Percentiles rank a stretch among this genome's conserved stretches.
Conservation (phyloP, 2,888 invertebrate species). For the Cheilosia vulpina region DNA sequence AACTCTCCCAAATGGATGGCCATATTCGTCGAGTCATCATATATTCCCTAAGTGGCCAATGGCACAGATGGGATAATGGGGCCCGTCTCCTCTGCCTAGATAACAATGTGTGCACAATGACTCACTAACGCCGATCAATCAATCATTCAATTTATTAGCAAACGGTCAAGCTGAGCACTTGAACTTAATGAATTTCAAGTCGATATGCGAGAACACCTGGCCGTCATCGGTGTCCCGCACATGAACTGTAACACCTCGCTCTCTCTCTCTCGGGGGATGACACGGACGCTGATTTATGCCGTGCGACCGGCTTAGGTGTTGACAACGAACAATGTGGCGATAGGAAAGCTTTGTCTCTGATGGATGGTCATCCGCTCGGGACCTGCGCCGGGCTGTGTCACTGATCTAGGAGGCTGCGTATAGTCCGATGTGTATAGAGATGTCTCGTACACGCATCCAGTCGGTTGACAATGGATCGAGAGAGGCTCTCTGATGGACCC, state of each 20-base stretch:
- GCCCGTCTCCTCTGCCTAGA: conserved; percentile 44
- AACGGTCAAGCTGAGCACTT: conserved; percentile 67
- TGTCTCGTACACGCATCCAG: conserved; percentile 64
- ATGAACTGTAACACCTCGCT: conserved; percentile 70
- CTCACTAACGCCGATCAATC: conserved; percentile 74
- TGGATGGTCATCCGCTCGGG: conserved; percentile 67
- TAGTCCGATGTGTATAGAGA: conserved; percentile 54
- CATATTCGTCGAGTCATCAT: conserved; percentile 65
- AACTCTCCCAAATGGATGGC: conserved; percentile 66
- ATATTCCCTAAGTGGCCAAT: conserved; percentile 18
- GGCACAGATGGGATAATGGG: conserved; percentile 53
- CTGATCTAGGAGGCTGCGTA: conserved; percentile 57
- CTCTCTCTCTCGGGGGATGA: conserved; percentile 28
- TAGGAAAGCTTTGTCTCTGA: conserved; percentile 59
- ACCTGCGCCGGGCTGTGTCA: conserved; percentile 50
- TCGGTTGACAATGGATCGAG: conserved; percentile 52
- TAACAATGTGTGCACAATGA: conserved; percentile 63
- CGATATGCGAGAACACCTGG: conserved; percentile 61
- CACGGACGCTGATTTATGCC: conserved; percentile 64
- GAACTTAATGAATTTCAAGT: conserved; percentile 69
- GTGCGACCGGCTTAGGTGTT: conserved; percentile 63
- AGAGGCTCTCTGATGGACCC: conserved; percentile 44
- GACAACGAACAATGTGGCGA: conserved; percentile 61
- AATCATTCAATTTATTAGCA: conserved; percentile 71
- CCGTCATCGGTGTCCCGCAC: conserved; percentile 45